phyloP scores from a whole-genome alignment of 2,888 invertebrate genomes.

The Phymatocera aterrima region DNA sequence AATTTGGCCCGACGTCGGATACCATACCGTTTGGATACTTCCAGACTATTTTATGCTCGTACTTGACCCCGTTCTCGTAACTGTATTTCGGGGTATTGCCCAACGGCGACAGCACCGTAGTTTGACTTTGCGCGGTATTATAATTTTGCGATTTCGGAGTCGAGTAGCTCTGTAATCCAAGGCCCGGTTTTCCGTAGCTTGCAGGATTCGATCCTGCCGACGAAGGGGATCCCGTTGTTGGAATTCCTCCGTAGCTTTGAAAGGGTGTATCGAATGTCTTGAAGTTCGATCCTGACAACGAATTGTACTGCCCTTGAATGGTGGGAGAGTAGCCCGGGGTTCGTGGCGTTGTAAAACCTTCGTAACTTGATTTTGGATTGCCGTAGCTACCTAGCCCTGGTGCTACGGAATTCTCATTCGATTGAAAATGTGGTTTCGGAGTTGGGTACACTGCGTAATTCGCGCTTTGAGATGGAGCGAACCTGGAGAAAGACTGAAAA shows the following conservation, averaged over 20 bases:
- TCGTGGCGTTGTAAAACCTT: conserved; percentile 51
- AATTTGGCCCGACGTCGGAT: conserved; percentile 64
- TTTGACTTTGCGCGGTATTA: not conserved
- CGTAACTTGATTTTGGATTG: conserved; percentile 47
- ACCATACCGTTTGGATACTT: conserved; percentile 71
- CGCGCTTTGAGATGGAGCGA: conserved; percentile 52
- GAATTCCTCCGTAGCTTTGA: not conserved
- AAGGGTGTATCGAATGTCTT: not conserved
- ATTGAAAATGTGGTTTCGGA: conserved; percentile 42
- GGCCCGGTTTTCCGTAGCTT: not conserved
- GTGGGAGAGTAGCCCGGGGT: not conserved
- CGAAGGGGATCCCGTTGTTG: not conserved
- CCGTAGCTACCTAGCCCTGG: conserved; percentile 50
- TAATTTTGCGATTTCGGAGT: conserved; percentile 9
- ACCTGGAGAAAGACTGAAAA: conserved; percentile 52
- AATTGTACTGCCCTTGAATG: not conserved
- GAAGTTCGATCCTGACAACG: not conserved
- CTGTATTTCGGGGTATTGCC: conserved; percentile 64
- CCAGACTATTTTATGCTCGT: conserved; percentile 72
- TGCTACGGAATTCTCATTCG: conserved; percentile 53
- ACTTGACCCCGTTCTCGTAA: conserved; percentile 67
- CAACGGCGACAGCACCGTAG: conserved; percentile 21
- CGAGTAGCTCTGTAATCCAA: conserved; percentile 8
- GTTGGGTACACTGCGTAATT: conserved; percentile 30
- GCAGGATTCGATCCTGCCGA: not conserved